A percentile compares a stretch with the other conserved stretches of the same genome.
phyloP scores from a whole-genome alignment of 2,797 vertebrate species.

The Alfaro cultratus region DNA sequence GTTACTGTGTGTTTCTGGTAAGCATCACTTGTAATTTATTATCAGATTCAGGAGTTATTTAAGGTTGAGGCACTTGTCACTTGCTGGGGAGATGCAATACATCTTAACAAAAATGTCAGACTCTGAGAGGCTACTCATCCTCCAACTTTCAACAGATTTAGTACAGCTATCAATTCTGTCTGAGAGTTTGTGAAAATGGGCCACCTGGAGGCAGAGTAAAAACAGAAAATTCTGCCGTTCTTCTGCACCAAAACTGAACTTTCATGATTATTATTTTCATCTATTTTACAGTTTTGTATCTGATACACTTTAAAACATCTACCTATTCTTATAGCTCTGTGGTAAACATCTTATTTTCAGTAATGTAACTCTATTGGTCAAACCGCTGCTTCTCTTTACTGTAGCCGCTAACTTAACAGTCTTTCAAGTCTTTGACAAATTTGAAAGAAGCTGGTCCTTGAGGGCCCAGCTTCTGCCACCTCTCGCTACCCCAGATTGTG shows the following conservation, averaged over 20 bases:
- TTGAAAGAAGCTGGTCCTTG: too few species aligned
- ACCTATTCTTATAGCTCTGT: constrained; percentile 9
- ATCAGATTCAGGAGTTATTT: constrained; percentile 19
- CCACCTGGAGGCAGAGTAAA: constrained; percentile 17
- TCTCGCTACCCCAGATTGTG: constrained; percentile 20
- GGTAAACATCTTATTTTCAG: neutral
- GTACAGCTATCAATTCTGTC: constrained; percentile 30
- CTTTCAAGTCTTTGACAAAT: constrained; percentile 11
- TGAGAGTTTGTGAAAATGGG: constrained; percentile 31
- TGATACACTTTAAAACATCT: constrained; percentile 24
- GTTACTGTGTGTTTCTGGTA: neutral
- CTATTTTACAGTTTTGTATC: neutral
- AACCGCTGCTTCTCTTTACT: constrained; percentile 41
- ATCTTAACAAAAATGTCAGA: constrained; percentile 19
- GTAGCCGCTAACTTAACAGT: constrained; percentile 14
- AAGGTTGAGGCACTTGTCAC: constrained; percentile 14
- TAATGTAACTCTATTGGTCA: constrained; percentile 3
- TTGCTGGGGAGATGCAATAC: constrained; percentile 10
- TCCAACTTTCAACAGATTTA: constrained; percentile 34
- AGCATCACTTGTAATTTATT: neutral
- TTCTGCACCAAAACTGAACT: constrained; percentile 1
- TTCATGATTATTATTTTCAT: neutral
- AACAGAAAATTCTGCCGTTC: constrained; percentile 14
- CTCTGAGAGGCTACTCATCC: constrained; percentile 24
- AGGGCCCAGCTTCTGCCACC: constrained; percentile 23